These are phyloP conservation scores for Meiosimyza platycephala DNA, from an alignment of 2,888 invertebrate species.

Conservation along the genomic window DNA sequence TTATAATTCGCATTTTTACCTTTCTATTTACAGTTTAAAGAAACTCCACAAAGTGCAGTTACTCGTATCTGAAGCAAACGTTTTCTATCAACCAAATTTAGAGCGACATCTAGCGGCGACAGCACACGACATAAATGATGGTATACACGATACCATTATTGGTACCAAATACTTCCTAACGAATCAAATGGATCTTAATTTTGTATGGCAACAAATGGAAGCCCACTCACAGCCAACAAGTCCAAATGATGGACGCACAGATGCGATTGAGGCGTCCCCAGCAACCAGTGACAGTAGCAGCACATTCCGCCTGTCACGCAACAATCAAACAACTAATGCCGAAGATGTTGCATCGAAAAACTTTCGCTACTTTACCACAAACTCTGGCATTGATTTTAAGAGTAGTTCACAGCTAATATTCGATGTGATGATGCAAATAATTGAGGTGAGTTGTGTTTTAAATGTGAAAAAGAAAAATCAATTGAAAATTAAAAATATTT, in stretches of 20 bases:
- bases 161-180: constrained; percentile 63
- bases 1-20: constrained; percentile 4
- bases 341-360: constrained; percentile 60
- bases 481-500: no score
- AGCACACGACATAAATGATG: background rate
- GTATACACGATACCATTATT: constrained; percentile 59
- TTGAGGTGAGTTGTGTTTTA: constrained; percentile 60
- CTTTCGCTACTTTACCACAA: constrained; percentile 65
- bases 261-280: constrained; percentile 27
- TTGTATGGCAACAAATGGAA: constrained; percentile 67
- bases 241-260: constrained; percentile 36
- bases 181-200: constrained; percentile 67
- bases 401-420: constrained; percentile 93
- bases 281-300: constrained; percentile 5
- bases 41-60: constrained; percentile 67
- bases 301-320: background rate
- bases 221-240: constrained; percentile 47
- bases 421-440: constrained; percentile 86
- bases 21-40: constrained; percentile 56
- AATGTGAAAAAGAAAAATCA: no score
- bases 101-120: constrained; percentile 67
- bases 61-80: constrained; percentile 62
- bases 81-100: constrained; percentile 74
- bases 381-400: constrained; percentile 84
- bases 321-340: constrained; percentile 27